Base-by-base conservation (phyloP, 2,888 invertebrate species). In the Pammene fasciana region DNA sequence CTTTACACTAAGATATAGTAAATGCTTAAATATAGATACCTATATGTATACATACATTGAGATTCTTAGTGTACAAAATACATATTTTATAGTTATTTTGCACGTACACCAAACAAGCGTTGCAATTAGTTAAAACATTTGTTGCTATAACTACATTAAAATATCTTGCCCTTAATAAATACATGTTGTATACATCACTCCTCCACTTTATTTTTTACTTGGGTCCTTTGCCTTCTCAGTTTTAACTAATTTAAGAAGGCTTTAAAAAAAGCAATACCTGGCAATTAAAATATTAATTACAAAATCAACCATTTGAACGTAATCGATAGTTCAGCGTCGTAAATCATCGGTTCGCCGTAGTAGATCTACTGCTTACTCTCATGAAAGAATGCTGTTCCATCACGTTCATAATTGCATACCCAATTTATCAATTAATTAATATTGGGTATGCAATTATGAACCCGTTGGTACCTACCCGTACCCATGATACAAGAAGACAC, bases 61-160 rank as follows among this genome's bases (percentile, higher is more conserved):
- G 64, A 68, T 65, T 68, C 68, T 65, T 52, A 43, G 45, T 48
- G 34, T 67, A 66, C 38, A 70, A 60, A 61, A 61, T 66, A 61
- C 60, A 41, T 66, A 60, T 55, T 52, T 13, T 48, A 65, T 55
- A 50, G 18, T 60, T 45, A 60, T 26, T 61, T 70, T 55, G 65
- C 66, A 67, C 60, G 48, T 26, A 59, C 57, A n/a, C 41, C 26
- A 55, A 45, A 18, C 11, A 68, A 57, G 45, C 45, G 50, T 56
- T 50, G 68, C 18, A 52, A 43, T 38, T 50, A 50, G 48, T 45
- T 48, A 48, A 55, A 57, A 59, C 14, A 60, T 59, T 16, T 59
- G n/a, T 41, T 54, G 18, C 46, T 65, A 46, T 3, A 56, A 16
- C 43, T 43, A 65, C 34, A 52, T 16, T 52, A 8, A 52, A 34